Evolutionary conservation across 1,140 invertebrate genomes (phyloP).

Genomic region (Theocolax elegans): DNA sequence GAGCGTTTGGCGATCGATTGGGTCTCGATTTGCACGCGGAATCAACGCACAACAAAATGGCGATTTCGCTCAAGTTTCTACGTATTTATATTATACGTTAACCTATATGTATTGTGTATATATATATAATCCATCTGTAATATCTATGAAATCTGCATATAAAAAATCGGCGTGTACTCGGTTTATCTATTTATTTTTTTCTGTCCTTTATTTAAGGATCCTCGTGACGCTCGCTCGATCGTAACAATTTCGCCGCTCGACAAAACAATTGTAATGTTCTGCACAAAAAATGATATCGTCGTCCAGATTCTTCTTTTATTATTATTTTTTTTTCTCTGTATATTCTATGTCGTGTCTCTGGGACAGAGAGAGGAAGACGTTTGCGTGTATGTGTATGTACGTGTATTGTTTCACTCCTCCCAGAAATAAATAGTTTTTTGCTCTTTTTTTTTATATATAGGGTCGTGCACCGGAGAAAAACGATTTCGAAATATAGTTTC

Average conservation of each 20-base stretch:
- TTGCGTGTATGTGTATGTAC: too few species aligned
- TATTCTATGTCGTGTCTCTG: conserved; percentile 19
- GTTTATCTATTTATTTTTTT: background rate
- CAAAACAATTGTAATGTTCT: conserved; percentile 15
- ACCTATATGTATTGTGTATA: background rate
- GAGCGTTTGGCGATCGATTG: conserved; percentile 37
- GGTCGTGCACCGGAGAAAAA: conserved; percentile 16
- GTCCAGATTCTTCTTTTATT: background rate
- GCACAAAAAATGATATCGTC: conserved; percentile 7
- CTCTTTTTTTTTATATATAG: too few species aligned
- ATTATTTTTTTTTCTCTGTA: too few species aligned
- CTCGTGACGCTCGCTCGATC: conserved; percentile 2
- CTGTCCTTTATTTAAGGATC: conserved; percentile 2
- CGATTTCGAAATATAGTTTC: conserved; percentile 30
- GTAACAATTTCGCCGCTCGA: background rate
- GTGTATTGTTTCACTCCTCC: too few species aligned
- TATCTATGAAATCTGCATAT: too few species aligned
- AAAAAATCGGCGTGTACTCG: background rate
- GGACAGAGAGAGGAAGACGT: conserved; percentile 26
- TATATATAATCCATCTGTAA: background rate
- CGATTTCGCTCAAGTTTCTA: conserved; percentile 10
- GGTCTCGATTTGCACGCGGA: too few species aligned
- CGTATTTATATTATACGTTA: background rate
- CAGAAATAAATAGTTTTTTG: too few species aligned
- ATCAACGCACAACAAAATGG: conserved; percentile 36